A percentile compares a stretch with the other conserved stretches of the same genome.
Conservation (phyloP, 2,113 vertebrate genomes). For the Microcebus griseorufus region DNA sequence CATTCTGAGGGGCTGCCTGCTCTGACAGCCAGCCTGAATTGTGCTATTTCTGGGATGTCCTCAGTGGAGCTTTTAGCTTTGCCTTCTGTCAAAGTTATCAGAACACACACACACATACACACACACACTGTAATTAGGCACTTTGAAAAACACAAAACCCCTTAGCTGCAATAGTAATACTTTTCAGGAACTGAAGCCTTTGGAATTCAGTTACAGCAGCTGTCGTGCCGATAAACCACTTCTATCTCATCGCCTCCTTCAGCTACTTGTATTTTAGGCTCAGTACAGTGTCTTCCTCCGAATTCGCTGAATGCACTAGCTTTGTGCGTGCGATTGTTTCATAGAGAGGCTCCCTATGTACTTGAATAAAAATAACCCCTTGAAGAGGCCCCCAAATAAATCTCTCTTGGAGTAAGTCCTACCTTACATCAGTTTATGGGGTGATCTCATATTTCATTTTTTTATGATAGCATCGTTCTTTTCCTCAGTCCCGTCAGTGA, state of each 20-base stretch:
- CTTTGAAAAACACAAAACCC: neutral
- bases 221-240: fast-evolving
- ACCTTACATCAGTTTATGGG: neutral
- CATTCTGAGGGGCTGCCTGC: neutral
- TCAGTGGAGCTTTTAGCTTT: neutral
- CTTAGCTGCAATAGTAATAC: neutral
- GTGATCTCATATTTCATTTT: fast-evolving
- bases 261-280: fast-evolving
- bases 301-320: fast-evolving
- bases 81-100: neutral
- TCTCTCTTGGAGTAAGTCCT: neutral
- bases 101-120: neutral
- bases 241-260: fast-evolving
- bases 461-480: neutral
- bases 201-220: fast-evolving
- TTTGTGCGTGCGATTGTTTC: neutral
- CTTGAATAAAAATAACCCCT: neutral
- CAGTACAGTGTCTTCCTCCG: fast-evolving
- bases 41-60: neutral
- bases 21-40: neutral
- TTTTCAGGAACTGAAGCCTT: neutral
- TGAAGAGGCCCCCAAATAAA: no score
- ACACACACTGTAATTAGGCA: neutral
- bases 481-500: neutral
- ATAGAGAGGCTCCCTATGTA: fast-evolving